Percentiles rank a stretch among this genome's conserved stretches.
Conservation (phyloP, 2,888 invertebrate genomes). For the Melinaea marsaeus region DNA sequence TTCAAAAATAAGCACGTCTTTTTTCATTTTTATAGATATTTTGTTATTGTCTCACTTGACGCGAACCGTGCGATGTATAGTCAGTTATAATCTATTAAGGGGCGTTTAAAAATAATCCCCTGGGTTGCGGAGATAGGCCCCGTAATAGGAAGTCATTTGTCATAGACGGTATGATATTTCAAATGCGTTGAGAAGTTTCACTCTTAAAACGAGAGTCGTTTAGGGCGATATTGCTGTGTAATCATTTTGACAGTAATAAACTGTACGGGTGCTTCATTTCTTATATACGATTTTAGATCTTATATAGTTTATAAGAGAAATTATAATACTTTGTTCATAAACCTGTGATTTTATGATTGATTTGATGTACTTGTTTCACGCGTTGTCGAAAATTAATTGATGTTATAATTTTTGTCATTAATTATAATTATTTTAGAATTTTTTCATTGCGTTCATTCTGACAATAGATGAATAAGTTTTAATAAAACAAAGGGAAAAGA, state of each 20-base stretch:
- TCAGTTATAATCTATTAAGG: constrained; percentile 38
- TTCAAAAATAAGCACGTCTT: constrained; percentile 12
- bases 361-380: constrained; percentile 3
- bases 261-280: constrained; percentile 1
- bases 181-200: constrained; percentile 1
- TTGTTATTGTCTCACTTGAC: constrained; percentile 29
- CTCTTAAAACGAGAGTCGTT: neutral
- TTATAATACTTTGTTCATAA: neutral
- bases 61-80: constrained; percentile 31
- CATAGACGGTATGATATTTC: constrained; percentile 26
- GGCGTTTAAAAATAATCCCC: constrained; percentile 38
- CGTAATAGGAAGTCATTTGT: constrained; percentile 42
- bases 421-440: neutral
- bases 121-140: constrained; percentile 38
- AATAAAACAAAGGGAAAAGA: neutral
- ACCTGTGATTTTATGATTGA: constrained; percentile 1
- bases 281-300: neutral
- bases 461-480: neutral
- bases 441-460: neutral
- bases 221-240: neutral
- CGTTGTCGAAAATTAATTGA: constrained; percentile 3
- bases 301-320: neutral
- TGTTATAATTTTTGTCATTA: neutral
- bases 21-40: constrained; percentile 23
- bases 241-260: neutral